Evolutionary conservation across 2,888 invertebrate genomes (phyloP).

Genomic region (Xestia sexstrigata): DNA sequence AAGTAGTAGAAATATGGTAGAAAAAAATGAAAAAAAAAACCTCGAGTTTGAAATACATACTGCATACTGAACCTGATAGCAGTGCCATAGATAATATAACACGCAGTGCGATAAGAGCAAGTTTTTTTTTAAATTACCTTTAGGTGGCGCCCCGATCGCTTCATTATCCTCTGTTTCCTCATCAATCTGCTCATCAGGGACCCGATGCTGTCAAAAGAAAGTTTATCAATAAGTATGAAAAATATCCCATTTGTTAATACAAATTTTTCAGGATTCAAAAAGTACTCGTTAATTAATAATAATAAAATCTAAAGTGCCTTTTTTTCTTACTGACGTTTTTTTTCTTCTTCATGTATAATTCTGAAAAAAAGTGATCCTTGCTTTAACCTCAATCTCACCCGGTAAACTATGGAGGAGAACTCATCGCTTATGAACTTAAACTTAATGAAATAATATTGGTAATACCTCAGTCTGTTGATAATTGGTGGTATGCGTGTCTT

Average conservation of each 20-base stretch:
- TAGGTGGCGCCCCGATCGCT: constrained; percentile 73
- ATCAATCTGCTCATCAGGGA: constrained; percentile 82
- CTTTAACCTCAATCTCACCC: neutral
- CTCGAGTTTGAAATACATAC: neutral
- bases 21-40: neutral
- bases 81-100: no score
- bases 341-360: neutral
- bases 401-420: neutral
- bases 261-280: neutral
- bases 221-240: constrained; percentile 31
- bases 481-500: constrained; percentile 97
- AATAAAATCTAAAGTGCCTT: neutral
- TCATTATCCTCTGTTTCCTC: constrained; percentile 70
- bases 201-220: constrained; percentile 80
- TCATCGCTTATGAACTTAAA: neutral
- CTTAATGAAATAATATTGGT: neutral
- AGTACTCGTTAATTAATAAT: neutral
- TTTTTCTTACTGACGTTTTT: neutral
- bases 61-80: neutral
- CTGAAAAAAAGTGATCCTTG: neutral
- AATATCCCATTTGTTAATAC: neutral
- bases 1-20: no score
- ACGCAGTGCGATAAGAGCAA: no score
- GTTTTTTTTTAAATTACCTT: constrained; percentile 72
- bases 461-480: constrained; percentile 96